A percentile compares a stretch with the other conserved stretches of the same genome.
Evolutionary conservation across 2,888 invertebrate genomes (phyloP).

Genomic region (Agonopterix heracliana): DNA sequence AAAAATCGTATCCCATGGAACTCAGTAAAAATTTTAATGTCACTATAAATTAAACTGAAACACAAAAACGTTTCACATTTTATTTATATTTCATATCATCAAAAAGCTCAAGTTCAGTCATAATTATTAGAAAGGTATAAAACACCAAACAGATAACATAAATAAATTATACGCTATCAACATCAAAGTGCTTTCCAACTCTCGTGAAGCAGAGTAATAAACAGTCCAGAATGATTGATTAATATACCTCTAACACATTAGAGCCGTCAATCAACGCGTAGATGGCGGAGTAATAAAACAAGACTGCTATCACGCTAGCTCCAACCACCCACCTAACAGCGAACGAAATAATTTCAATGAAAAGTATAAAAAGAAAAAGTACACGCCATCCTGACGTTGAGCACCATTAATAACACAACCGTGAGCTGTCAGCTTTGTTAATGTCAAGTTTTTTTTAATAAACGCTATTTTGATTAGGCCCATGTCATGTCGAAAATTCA

Average conservation of each 20-base stretch:
- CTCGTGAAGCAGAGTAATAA: slow-evolving; percentile 43
- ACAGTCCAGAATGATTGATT: slow-evolving; percentile 59
- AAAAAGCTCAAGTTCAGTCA: not conserved
- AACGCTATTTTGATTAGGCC: slow-evolving; percentile 79
- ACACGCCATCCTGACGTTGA: slow-evolving; percentile 40
- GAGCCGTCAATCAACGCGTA: slow-evolving; percentile 58
- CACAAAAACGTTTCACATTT: no score
- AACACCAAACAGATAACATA: slow-evolving; percentile 32
- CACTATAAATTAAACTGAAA: slow-evolving; percentile 1
- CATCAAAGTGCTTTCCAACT: slow-evolving; percentile 40
- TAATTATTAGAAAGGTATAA: slow-evolving; percentile 11
- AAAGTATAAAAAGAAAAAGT: slow-evolving; percentile 48
- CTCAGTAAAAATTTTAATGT: slow-evolving; percentile 4
- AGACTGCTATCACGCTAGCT: slow-evolving; percentile 50
- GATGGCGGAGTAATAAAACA: slow-evolving; percentile 48
- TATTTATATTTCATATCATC: no score
- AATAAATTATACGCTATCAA: slow-evolving; percentile 47
- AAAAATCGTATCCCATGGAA: slow-evolving; percentile 8
- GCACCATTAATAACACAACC: slow-evolving; percentile 70
- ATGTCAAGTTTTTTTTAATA: slow-evolving; percentile 70
- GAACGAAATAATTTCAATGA: slow-evolving; percentile 61
- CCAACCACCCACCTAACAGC: slow-evolving; percentile 44
- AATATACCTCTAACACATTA: slow-evolving; percentile 61
- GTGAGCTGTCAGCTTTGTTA: slow-evolving; percentile 72
- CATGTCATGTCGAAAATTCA: slow-evolving; percentile 76